Evolutionary conservation across 1,140 invertebrate species (phyloP).

Genomic region (Zaprionus tsacasi): DNA sequence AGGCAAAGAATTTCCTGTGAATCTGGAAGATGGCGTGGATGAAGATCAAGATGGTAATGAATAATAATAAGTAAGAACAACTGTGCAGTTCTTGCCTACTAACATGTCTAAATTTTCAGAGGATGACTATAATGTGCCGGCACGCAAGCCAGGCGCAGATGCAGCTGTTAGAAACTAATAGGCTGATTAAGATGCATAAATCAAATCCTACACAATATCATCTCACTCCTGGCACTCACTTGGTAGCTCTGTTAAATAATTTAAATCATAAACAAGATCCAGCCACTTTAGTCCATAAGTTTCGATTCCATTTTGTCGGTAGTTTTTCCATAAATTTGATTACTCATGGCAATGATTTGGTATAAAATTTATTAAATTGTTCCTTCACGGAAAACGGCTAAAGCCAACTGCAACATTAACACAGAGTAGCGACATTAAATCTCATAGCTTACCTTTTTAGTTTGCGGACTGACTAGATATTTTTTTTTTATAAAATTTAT

Average conservation of each 20-base stretch:
- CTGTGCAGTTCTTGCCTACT: not conserved
- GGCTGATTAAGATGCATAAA: slow-evolving; percentile 18
- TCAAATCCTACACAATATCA: slow-evolving; percentile 3
- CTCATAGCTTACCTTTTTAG: not conserved
- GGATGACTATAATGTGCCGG: slow-evolving; percentile 75
- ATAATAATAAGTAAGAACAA: not conserved
- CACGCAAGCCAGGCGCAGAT: slow-evolving; percentile 69
- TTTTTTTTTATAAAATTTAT: not conserved
- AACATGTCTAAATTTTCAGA: slow-evolving; percentile 48
- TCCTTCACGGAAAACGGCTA: not conserved
- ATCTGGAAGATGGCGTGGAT: slow-evolving; percentile 76
- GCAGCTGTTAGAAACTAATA: slow-evolving; percentile 75
- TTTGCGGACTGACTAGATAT: not conserved
- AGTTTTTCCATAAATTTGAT: not conserved
- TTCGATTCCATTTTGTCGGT: not conserved
- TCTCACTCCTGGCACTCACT: slow-evolving; percentile 17
- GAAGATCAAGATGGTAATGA: slow-evolving; percentile 79
- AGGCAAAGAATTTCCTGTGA: slow-evolving; percentile 78
- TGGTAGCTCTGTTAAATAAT: slow-evolving; percentile 7
- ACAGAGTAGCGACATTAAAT: not conserved
- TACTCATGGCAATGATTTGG: not conserved
- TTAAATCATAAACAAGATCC: slow-evolving; percentile 2
- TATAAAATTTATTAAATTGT: not conserved
- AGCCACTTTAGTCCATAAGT: slow-evolving; percentile 40
- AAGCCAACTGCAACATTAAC: slow-evolving; percentile 31